Conservation (phyloP, 2,888 invertebrate genomes). For the Branchellion lobata region DNA sequence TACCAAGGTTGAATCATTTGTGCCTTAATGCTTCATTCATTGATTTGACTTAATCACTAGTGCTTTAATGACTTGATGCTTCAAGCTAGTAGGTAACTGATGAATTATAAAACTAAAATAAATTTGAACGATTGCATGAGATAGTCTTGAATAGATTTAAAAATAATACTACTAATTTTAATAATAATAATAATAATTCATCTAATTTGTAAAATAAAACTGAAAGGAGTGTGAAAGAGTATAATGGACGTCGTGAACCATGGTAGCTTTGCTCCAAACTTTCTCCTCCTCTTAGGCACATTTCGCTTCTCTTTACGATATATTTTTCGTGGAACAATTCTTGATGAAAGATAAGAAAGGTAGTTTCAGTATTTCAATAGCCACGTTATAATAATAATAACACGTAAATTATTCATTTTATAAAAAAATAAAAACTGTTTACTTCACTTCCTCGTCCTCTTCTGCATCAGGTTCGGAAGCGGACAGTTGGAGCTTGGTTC, state of each 20-base stretch:
- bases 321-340: not conserved
- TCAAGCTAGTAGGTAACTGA: no score
- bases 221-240: not conserved
- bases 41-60: no score
- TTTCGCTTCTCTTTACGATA: not conserved
- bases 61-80: no score
- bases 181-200: conserved; percentile 10
- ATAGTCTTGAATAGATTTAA: no score
- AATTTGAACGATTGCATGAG: no score
- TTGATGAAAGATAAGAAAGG: not conserved
- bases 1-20: no score
- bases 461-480: not conserved
- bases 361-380: not conserved
- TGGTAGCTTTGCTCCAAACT: not conserved
- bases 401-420: not conserved
- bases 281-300: not conserved
- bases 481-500: not conserved
- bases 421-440: not conserved
- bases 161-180: no score
- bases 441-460: not conserved
- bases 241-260: not conserved
- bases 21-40: no score
- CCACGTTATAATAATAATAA: not conserved
- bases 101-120: no score
- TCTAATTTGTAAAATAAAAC: not conserved